Percentiles rank a stretch among this genome's conserved stretches.
These are phyloP conservation scores for Trinectes maculatus DNA, from an alignment of 2,113 vertebrate genomes.

Conservation along the genomic window DNA sequence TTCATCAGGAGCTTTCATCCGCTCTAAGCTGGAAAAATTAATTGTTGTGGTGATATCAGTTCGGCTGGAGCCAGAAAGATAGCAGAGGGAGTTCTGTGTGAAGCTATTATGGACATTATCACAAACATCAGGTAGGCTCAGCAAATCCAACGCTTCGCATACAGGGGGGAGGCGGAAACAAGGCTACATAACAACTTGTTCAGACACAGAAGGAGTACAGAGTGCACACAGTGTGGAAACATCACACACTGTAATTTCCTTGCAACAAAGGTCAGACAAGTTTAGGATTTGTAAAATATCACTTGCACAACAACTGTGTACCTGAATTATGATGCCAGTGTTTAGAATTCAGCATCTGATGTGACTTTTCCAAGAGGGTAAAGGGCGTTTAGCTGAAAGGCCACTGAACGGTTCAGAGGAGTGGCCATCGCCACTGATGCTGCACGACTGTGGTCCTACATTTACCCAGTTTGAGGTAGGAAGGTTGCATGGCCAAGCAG, in stretches of 20 bases:
- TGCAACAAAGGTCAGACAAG: constrained; percentile 40
- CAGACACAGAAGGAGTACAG: constrained; percentile 42
- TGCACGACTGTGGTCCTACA: not conserved
- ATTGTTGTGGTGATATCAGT: constrained; percentile 77
- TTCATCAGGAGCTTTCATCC: constrained; percentile 68
- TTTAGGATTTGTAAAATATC: constrained; percentile 41
- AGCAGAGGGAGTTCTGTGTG: constrained; percentile 61
- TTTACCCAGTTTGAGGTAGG: not conserved
- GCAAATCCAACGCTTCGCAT: constrained; percentile 64
- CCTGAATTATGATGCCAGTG: constrained; percentile 20
- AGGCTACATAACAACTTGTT: constrained; percentile 65
- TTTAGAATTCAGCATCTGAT: constrained; percentile 17
- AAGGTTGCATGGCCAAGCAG: not conserved
- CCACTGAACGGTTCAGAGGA: constrained; percentile 25
- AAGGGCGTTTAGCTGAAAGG: constrained; percentile 36
- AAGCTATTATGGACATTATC: constrained; percentile 76
- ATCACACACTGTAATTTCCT: constrained; percentile 28
- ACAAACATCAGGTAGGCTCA: constrained; percentile 71
- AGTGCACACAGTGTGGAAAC: constrained; percentile 38
- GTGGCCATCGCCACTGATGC: constrained; percentile 1
- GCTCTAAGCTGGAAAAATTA: constrained; percentile 71
- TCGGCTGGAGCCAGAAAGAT: constrained; percentile 66
- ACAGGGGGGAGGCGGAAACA: constrained; percentile 31
- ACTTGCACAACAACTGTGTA: constrained; percentile 13
- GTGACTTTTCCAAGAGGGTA: constrained; percentile 12